Evolutionary conservation across 2,888 invertebrate species (phyloP), one percentile per base, ranked within the genome.

Genomic region (Drosophila parthenogenetica): DNA sequence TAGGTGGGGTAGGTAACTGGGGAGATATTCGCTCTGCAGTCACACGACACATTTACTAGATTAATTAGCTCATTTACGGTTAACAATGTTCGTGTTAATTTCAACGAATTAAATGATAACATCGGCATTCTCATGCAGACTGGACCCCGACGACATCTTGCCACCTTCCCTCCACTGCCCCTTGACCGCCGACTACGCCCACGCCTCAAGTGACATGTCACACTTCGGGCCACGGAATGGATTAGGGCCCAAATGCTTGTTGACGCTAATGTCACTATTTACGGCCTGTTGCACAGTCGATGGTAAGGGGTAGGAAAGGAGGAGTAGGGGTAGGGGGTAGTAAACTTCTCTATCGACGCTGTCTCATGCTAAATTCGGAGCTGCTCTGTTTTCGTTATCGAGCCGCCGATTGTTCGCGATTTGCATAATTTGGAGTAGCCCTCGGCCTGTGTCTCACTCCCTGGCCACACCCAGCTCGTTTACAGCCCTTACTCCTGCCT

Each of bases 41-140:
- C 39, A 50, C 53, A 54, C 42, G 77, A 81, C 76, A 81, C 81
- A 89, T 86, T 89, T 78, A 75, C 69, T 80, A 89, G 91, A 91
- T 92, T 92, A 91, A 92, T 91, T 90, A 91, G 78, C 89, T 88
- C 90, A 90, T 90, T 91, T 91, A 90, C 74, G 66, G 80, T 79
- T 86, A 90, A 91, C 92, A 92, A 91, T 91, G 91, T 91, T 90
- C 89, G 91, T 90, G 92, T 92, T 92, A 92, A 92, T 92, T 92
- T 91, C 86, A 84, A 90, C 85, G 91, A 92, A 92, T 92, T 90
- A 92, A 92, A 91, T 90, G 91, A 92, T 92, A 90, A 89, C 87
- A 91, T 91, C 91, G 73, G 62, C 29, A 11, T 37, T 37, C 5
- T 22, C 25, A 14, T 25, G 42, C 32, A 74, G 39, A 58, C 58